These are phyloP conservation scores for Ormyrus nitidulus DNA, from an alignment of 2,888 invertebrate genomes.

Conservation along the genomic window DNA sequence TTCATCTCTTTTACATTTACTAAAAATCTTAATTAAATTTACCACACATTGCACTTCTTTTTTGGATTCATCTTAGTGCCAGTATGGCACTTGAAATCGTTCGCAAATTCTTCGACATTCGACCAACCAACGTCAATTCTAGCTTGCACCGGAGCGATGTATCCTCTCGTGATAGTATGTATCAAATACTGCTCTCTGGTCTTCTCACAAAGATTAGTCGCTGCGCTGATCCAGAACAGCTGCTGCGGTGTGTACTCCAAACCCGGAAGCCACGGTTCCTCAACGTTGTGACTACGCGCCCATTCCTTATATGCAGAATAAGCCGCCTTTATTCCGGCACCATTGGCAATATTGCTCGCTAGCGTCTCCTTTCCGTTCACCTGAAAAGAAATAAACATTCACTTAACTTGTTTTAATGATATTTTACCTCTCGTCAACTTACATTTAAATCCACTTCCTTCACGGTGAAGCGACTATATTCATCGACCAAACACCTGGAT, in stretches of 20 bases:
- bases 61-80: no score
- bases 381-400: no score
- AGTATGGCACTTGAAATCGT: no score
- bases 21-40: no score
- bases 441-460: conserved; percentile 86
- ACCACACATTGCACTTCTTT: no score
- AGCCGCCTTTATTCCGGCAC: no score
- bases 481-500: conserved; percentile 93
- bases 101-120: no score
- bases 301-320: no score
- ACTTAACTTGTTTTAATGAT: no score
- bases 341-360: no score
- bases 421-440: conserved; percentile 66
- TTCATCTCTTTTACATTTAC: no score
- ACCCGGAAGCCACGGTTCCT: conserved; percentile 64
- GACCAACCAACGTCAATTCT: not conserved
- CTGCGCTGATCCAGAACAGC: conserved; percentile 74
- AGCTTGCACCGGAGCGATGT: conserved; percentile 40
- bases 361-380: no score
- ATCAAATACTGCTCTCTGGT: conserved; percentile 42
- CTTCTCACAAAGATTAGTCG: conserved; percentile 58
- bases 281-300: conserved; percentile 49
- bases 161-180: conserved; percentile 39
- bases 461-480: conserved; percentile 93
- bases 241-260: conserved; percentile 69